Base-by-base conservation (phyloP, 1,140 invertebrate species). In the Temnothorax nylanderi region DNA sequence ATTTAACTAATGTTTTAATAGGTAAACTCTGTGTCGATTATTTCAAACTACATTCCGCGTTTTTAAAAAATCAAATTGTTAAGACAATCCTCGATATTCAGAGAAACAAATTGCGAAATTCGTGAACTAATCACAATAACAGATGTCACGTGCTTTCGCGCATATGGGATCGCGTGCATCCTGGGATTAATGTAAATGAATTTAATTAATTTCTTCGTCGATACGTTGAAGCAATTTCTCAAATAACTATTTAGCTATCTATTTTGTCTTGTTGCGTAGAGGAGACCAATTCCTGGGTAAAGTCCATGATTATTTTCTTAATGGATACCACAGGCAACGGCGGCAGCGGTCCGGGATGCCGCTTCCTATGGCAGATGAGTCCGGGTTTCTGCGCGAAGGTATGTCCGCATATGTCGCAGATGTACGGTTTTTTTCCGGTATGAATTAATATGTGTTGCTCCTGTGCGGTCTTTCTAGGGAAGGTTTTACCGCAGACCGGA, bases 341-440 rank as follows among this genome's bases (percentile, higher is more conserved):
- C 10, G 94, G 93, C 32, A 94, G 41, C 0, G 91, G 91, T n/a
- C 91, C 91, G 54, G 92, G 91, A 85, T 97, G 97, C 54, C 95
- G 95, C 90, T 96, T 96, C 16, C 96, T 94, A 87, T 97, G 96
- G 0, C 96, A 95, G 76, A 96, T 96, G 18, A 97, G 89, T 0
- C 96, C 96, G 0, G 96, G 96, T 26, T 96, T 96, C 87, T 97
- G 97, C 5, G 96, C 95, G 88, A 97, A 98, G 0, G 96, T 95
- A 87, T 97, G 97, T 2, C 97, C 97, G 92, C 98, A 99, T 34
- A 97, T 96, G 37, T 97, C 96, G 94, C 98, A 99, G 56, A 96
- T 96, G 92, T 97, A 98, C 0, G 98, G 98, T 47, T 97, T 95
- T 92, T 98, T 98, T 0, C 98, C 97, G 0, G 97, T 97, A 90